Evolutionary conservation across 2,113 vertebrate species (phyloP).

Genomic region (Oriolus oriolus): DNA sequence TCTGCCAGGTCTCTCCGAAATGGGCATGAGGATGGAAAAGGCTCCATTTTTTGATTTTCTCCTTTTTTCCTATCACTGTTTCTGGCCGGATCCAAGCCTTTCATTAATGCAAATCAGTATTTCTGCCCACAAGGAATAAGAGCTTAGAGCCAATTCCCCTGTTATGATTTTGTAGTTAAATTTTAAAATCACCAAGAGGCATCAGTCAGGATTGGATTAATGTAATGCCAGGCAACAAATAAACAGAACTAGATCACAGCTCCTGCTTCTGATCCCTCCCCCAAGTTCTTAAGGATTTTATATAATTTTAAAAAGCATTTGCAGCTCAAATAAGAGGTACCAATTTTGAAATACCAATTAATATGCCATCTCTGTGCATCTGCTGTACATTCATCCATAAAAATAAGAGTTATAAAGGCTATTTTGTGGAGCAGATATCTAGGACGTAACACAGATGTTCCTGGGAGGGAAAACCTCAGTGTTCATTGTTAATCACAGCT

Average conservation of each 20-base stretch:
- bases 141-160: constrained; percentile 5
- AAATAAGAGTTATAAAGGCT: background rate
- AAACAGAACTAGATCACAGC: background rate
- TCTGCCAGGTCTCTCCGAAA: background rate
- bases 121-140: background rate
- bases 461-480: background rate
- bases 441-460: constrained; percentile 18
- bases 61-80: rapidly evolving
- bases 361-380: background rate
- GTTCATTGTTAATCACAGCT: background rate
- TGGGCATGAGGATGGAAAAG: background rate
- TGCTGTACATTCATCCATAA: background rate
- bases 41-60: background rate
- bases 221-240: background rate
- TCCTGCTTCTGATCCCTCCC: background rate
- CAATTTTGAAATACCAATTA: background rate
- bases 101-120: background rate
- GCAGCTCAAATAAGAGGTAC: background rate
- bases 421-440: background rate
- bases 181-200: background rate
- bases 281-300: background rate
- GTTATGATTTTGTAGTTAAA: background rate
- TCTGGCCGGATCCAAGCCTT: background rate
- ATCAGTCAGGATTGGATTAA: background rate
- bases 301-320: background rate